phyloP scores from a whole-genome alignment of 2,113 vertebrate genomes.

The Eretmochelys imbricata region DNA sequence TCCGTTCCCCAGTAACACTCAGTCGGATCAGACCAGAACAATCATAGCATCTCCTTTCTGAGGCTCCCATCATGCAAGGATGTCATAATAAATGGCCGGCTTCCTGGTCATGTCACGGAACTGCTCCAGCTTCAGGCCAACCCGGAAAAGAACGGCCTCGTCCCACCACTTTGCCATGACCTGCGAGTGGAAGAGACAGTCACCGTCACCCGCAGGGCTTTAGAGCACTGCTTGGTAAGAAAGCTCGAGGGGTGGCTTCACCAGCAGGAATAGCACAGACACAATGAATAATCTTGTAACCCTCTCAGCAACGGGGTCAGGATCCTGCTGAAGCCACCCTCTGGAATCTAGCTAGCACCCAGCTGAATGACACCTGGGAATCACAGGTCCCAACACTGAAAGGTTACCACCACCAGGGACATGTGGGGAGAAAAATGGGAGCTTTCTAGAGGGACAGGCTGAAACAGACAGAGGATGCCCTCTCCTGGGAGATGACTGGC shows the following conservation, averaged over 20 bases:
- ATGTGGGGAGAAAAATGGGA: too few species aligned
- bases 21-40: neutral
- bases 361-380: neutral
- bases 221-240: neutral
- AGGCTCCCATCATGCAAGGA: neutral
- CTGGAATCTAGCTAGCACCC: neutral
- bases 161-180: constrained; percentile 79
- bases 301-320: neutral
- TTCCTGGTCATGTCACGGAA: constrained; percentile 64
- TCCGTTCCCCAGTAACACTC: neutral
- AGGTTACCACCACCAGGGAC: neutral
- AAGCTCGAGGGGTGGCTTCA: neutral
- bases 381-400: neutral
- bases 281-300: neutral
- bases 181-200: constrained; percentile 24
- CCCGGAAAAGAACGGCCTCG: constrained; percentile 71
- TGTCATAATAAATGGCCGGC: constrained; percentile 71
- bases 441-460: neutral
- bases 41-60: neutral
- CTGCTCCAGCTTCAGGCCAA: constrained; percentile 72
- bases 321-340: neutral
- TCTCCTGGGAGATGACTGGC: neutral
- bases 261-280: neutral
- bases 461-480: neutral
- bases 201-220: neutral